Evolutionary conservation across 2,888 invertebrate genomes (phyloP), one percentile per base, ranked within the genome.

Genomic region (Tenthredo mesomela): DNA sequence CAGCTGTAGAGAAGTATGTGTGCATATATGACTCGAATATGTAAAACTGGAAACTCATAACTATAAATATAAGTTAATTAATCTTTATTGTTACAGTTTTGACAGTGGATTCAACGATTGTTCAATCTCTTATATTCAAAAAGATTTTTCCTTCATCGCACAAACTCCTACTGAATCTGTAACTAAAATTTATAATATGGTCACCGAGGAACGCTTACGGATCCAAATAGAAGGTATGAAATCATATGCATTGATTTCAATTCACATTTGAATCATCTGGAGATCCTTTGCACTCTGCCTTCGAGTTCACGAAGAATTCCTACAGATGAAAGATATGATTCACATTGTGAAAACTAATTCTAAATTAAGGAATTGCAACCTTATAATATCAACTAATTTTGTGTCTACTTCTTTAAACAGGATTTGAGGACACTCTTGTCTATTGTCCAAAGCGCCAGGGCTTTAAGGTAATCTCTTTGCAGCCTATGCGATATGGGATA

Each of bases 121-220:
- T 33, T 82, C 82, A 10, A 82, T 47, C 15, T 67, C 67, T 29
- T 82, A 82, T 50, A 82, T 67, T 33, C 82, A 82, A 47, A 82
- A 82, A 33, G 82, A 82, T 21, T 82, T 82, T 50, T 82, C 82
- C 18, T 82, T 82, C 33, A 29, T 82, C 37, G 47, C 82, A 10
- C 67, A 82, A 82, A 82, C 65, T 50, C 82, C 82, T 7, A 82
- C 67, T 21, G 94, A 94, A 82, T 94, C 95, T 6, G 94, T 95
- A 1, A 93, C 95, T 0, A 93, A 93, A 37, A 93, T 96, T 50
- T 96, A 95, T 88, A 95, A 95, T 7, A 94, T 94, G 83, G 94
- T 96, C 85, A 96, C 96, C 0, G 95, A 95, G 87, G 95, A 96
- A 89, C 95, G 96, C 84, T 94, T 97, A 47, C 94, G 95, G 78